Conservation (phyloP, 2,113 vertebrate species). For the Ceyx margarethae region DNA sequence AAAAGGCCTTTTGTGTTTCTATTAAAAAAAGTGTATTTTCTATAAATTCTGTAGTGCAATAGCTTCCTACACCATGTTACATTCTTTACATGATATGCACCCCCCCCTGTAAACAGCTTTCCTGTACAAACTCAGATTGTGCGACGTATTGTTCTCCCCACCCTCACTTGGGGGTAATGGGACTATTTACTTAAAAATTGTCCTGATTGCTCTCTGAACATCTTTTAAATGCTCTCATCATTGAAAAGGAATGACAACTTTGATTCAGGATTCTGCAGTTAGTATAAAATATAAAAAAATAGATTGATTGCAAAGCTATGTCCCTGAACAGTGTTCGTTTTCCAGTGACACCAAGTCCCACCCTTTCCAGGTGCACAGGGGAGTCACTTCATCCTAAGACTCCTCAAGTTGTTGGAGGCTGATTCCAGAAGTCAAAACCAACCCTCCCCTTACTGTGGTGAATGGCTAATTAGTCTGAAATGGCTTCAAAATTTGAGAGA, state of each 20-base stretch:
- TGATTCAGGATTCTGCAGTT: neutral
- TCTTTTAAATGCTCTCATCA: neutral
- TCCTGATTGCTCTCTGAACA: neutral
- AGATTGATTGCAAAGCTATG: constrained; percentile 36
- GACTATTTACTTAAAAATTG: neutral
- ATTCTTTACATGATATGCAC: constrained; percentile 25
- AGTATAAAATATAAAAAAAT: constrained; percentile 58
- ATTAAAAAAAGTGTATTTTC: constrained; percentile 42
- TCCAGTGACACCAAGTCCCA: neutral
- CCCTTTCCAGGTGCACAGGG: neutral
- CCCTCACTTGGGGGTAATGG: neutral
- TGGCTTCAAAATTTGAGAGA: constrained; percentile 42
- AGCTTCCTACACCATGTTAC: constrained; percentile 37
- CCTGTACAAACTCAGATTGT: constrained; percentile 41
- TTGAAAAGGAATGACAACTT: constrained; percentile 18
- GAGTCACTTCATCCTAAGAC: neutral
- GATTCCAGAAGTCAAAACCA: neutral
- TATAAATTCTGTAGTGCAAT: constrained; percentile 66
- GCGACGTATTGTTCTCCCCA: neutral
- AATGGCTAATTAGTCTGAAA: neutral
- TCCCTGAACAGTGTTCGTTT: constrained; percentile 43
- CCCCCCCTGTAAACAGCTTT: constrained; percentile 54
- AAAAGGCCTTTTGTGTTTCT: constrained; percentile 60
- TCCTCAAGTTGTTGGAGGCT: neutral
- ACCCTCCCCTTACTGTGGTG: neutral